phyloP scores from a whole-genome alignment of 2,888 invertebrate genomes.

The Baccha elongata region DNA sequence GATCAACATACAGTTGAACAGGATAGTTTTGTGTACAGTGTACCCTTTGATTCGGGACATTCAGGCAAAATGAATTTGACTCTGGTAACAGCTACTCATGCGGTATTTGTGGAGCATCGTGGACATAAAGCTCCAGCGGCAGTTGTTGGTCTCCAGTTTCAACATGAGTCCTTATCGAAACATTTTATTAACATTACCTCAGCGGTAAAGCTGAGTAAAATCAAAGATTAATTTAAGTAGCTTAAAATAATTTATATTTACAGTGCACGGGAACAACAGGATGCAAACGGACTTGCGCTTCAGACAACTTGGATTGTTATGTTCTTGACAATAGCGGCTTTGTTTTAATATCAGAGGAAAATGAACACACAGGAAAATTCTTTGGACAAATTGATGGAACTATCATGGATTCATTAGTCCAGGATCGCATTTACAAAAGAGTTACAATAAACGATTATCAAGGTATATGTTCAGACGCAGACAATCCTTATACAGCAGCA shows the following conservation, averaged over 20 bases:
- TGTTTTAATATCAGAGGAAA: constrained; percentile 93
- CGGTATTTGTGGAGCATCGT: constrained; percentile 92
- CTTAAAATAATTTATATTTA: background rate
- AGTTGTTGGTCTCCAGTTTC: constrained; percentile 95
- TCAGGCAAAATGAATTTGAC: constrained; percentile 84
- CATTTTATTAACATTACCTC: constrained; percentile 95
- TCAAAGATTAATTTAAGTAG: background rate
- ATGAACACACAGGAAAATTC: constrained; percentile 94
- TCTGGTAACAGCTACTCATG: constrained; percentile 94
- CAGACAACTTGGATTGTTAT: constrained; percentile 94
- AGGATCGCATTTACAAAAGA: constrained; percentile 94
- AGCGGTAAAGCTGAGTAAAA: constrained; percentile 84
- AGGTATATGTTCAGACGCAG: constrained; percentile 90
- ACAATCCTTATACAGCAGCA: constrained; percentile 83
- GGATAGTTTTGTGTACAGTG: constrained; percentile 95
- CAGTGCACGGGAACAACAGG: constrained; percentile 87
- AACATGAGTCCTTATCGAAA: constrained; percentile 90
- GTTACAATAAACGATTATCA: constrained; percentile 95
- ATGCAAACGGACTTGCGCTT: constrained; percentile 93
- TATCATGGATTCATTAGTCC: constrained; percentile 95
- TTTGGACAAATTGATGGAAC: constrained; percentile 97
- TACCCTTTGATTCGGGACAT: constrained; percentile 82
- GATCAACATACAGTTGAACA: constrained; percentile 94
- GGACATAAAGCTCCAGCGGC: constrained; percentile 94
- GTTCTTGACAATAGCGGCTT: constrained; percentile 97